A percentile compares a stretch with the other conserved stretches of the same genome.
Conservation (phyloP, 1,140 invertebrate species). For the Steinernema feltiae region DNA sequence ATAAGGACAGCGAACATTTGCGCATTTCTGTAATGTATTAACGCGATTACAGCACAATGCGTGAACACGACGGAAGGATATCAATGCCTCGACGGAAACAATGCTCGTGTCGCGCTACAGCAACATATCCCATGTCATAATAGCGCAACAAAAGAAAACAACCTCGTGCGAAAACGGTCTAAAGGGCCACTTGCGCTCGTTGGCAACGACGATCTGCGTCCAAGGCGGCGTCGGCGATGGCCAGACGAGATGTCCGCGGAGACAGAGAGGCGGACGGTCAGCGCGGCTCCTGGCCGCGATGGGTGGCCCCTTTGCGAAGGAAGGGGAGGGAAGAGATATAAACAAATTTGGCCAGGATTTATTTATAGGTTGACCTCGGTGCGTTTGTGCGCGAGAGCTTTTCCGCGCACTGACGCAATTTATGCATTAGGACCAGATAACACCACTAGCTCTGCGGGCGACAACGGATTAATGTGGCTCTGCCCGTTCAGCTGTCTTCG, state of each 20-base stretch:
- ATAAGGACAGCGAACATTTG: constrained; percentile 15
- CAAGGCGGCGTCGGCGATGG: background rate
- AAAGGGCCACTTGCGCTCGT: background rate
- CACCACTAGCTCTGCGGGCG: background rate
- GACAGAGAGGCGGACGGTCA: background rate
- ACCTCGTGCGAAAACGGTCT: background rate
- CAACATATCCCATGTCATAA: constrained; percentile 8
- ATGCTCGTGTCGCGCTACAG: background rate
- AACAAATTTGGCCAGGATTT: constrained; percentile 5
- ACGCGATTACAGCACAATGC: background rate
- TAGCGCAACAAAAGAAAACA: constrained; percentile 13
- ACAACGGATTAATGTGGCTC: background rate
- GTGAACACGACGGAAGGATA: constrained; percentile 9
- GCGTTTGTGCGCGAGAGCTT: background rate
- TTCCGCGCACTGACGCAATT: background rate
- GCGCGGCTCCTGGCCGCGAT: background rate
- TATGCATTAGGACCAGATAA: constrained; percentile 14
- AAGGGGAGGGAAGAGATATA: background rate
- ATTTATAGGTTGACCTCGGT: background rate
- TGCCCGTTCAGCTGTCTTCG: background rate
- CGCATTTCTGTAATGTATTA: background rate
- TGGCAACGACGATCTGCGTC: background rate
- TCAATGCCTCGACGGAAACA: background rate
- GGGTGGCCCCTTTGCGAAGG: background rate
- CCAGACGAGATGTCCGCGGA: background rate